Percentiles rank a stretch among this genome's conserved stretches.
Conservation (phyloP, 2,113 vertebrate genomes). For the mouse (Mus musculus) region DNA sequence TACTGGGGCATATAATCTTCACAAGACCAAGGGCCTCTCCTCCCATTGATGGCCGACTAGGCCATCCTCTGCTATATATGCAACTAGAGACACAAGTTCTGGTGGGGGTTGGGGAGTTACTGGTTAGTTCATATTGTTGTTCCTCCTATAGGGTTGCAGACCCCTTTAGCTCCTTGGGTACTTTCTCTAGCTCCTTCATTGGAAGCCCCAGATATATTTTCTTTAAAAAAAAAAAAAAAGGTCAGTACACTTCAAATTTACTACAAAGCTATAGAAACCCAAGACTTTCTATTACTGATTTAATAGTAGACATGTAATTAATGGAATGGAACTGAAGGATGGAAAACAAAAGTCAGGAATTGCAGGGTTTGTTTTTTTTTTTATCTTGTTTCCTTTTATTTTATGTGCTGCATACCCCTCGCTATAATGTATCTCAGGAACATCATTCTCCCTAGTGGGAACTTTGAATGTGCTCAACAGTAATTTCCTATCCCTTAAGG, state of each 20-base stretch:
- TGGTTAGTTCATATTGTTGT: too few relatives aligned
- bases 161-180: too few relatives aligned
- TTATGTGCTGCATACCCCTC: neutral
- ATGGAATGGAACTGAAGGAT: neutral
- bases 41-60: too few relatives aligned
- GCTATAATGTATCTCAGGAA: neutral
- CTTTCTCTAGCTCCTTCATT: too few relatives aligned
- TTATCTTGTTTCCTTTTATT: neutral
- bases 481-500: neutral
- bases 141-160: too few relatives aligned
- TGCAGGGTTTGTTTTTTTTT: neutral
- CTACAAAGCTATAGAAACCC: neutral
- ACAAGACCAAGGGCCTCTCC: too few relatives aligned
- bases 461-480: neutral
- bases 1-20: too few relatives aligned
- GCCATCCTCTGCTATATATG: too few relatives aligned
- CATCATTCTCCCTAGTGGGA: neutral
- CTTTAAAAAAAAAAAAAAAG: too few relatives aligned
- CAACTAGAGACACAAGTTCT: too few relatives aligned
- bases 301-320: neutral
- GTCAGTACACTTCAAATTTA: neutral
- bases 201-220: too few relatives aligned
- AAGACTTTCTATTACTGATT: neutral
- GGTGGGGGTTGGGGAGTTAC: too few relatives aligned
- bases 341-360: constrained; percentile 31